A percentile compares a stretch with the other conserved stretches of the same genome.
phyloP scores from a whole-genome alignment of 2,113 vertebrate genomes.

The Chaetorhynchus papuensis region DNA sequence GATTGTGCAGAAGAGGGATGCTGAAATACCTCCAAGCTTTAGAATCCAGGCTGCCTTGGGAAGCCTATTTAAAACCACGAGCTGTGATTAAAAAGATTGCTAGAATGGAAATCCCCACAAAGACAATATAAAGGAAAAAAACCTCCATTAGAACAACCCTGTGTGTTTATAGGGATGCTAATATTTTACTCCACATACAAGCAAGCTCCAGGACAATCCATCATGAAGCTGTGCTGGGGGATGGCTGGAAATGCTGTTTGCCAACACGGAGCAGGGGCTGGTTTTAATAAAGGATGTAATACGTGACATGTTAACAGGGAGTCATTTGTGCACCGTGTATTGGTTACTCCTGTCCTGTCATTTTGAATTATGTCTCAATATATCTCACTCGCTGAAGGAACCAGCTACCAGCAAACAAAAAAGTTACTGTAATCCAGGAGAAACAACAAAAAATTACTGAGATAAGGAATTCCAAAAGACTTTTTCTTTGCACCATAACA shows the following conservation, averaged over 20 bases:
- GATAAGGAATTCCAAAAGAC: background rate
- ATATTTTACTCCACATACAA: background rate
- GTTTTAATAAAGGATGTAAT: conserved; percentile 60
- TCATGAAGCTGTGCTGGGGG: background rate
- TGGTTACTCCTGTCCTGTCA: conserved; percentile 50
- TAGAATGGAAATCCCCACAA: background rate
- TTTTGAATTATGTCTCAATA: conserved; percentile 48
- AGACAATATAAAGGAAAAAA: background rate
- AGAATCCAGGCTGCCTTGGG: background rate
- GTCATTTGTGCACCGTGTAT: conserved; percentile 39
- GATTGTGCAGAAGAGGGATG: background rate
- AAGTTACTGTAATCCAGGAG: background rate
- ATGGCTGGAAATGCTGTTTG: background rate
- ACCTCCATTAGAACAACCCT: background rate
- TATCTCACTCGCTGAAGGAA: background rate
- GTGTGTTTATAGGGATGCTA: background rate
- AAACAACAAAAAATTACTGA: background rate
- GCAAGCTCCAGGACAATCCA: background rate
- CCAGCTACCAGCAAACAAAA: background rate
- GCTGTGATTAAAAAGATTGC: background rate
- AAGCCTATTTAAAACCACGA: background rate
- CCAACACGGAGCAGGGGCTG: background rate
- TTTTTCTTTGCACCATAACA: background rate
- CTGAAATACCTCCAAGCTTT: background rate
- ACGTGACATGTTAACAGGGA: conserved; percentile 62